Evolutionary conservation across 2,113 vertebrate genomes (phyloP).

Genomic region (Paratilapia polleni): DNA sequence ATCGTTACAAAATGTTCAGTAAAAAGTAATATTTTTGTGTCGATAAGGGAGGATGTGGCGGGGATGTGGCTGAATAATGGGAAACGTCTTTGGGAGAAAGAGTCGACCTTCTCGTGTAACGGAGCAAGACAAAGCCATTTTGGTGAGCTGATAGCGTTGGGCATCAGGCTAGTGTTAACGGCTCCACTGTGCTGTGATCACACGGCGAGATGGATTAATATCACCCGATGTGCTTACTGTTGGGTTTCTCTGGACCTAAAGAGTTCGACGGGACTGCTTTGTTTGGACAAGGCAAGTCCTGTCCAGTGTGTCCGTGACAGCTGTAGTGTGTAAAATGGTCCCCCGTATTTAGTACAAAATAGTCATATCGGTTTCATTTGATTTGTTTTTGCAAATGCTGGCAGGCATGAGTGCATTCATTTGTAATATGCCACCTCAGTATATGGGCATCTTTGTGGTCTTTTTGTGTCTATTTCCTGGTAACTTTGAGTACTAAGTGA

Average conservation of each 20-base stretch:
- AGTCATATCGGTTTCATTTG: background rate
- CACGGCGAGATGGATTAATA: background rate
- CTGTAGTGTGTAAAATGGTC: background rate
- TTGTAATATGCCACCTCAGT: background rate
- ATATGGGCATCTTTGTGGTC: background rate
- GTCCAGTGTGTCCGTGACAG: background rate
- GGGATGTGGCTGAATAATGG: conserved; percentile 86
- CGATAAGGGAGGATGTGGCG: conserved; percentile 44
- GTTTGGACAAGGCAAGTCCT: background rate
- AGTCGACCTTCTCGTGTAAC: conserved; percentile 89
- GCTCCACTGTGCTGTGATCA: background rate
- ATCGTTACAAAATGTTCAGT: conserved; percentile 8
- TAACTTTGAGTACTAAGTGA: background rate
- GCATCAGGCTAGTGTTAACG: background rate
- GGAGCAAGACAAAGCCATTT: conserved; percentile 89
- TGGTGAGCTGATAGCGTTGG: conserved; percentile 81
- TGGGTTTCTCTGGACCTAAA: background rate
- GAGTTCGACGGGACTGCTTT: background rate
- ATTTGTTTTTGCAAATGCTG: no score
- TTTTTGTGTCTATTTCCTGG: background rate
- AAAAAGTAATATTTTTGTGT: conserved; percentile 1
- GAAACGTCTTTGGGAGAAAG: conserved; percentile 91
- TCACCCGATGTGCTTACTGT: background rate
- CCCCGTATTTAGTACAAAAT: background rate
- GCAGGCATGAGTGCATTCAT: background rate